phyloP scores from a whole-genome alignment of 2,888 invertebrate species.

The Venusia cambrica region DNA sequence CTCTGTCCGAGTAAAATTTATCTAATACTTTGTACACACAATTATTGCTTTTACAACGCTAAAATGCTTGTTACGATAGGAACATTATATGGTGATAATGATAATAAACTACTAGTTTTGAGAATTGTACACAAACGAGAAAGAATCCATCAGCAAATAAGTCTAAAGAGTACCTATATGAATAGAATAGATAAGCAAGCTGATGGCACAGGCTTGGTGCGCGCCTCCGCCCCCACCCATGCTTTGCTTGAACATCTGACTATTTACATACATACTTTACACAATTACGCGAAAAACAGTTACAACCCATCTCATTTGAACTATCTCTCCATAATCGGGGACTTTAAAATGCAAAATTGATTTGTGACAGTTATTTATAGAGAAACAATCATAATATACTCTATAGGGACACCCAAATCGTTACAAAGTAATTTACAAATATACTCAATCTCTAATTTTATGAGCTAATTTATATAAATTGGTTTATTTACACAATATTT shows the following conservation, averaged over 20 bases:
- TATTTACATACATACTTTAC: constrained; percentile 48
- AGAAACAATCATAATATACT: constrained; percentile 66
- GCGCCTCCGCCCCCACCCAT: constrained; percentile 56
- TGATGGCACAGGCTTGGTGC: constrained; percentile 39
- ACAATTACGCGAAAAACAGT: constrained; percentile 63
- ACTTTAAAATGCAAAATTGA: constrained; percentile 66
- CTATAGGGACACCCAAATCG: constrained; percentile 71
- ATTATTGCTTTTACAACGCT: constrained; percentile 18
- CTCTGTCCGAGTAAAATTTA: constrained; percentile 26
- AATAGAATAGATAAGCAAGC: constrained; percentile 20
- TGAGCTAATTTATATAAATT: constrained; percentile 66
- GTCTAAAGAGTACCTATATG: constrained; percentile 1
- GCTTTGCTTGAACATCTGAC: constrained; percentile 55
- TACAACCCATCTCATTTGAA: constrained; percentile 64
- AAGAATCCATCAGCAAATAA: constrained; percentile 25
- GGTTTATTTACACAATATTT: constrained; percentile 76
- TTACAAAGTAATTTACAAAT: constrained; percentile 76
- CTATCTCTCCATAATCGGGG: constrained; percentile 53
- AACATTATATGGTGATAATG: constrained; percentile 25
- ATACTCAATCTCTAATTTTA: constrained; percentile 72
- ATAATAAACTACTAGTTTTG: constrained; percentile 14
- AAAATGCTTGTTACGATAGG: constrained; percentile 30
- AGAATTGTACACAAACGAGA: constrained; percentile 24
- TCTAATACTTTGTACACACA: constrained; percentile 27
- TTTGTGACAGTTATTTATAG: constrained; percentile 75